Evolutionary conservation across 2,113 vertebrate species (phyloP).

Genomic region (Tamias sibiricus): DNA sequence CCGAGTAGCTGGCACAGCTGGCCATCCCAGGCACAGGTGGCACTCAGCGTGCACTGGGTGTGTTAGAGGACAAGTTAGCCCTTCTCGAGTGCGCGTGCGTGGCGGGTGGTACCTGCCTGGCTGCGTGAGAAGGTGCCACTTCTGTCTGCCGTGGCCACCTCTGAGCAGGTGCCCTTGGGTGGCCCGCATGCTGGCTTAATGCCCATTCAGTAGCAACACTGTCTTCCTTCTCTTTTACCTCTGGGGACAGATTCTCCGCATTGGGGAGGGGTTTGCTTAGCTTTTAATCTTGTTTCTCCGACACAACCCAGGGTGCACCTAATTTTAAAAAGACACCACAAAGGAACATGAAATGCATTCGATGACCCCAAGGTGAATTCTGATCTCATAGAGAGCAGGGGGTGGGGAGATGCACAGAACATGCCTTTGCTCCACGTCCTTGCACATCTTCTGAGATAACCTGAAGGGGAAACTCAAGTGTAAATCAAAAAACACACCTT

Average conservation of each 20-base stretch:
- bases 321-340: background rate
- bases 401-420: no score
- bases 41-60: background rate
- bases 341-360: no score
- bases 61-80: background rate
- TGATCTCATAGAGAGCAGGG: no score
- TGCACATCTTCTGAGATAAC: background rate
- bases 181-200: no score
- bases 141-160: no score
- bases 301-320: background rate
- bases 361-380: background rate
- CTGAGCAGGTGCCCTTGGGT: background rate
- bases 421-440: background rate
- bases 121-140: background rate
- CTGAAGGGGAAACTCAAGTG: background rate
- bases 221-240: no score
- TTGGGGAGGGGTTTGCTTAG: no score
- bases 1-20: no score
- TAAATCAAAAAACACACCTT: background rate
- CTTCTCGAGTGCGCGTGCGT: fast-evolving
- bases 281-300: background rate
- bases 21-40: background rate
- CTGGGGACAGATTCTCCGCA: no score
- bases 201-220: background rate
- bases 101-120: no score